Evolutionary conservation across 1,140 invertebrate genomes (phyloP).

Genomic region (Condylostylus longicornis): DNA sequence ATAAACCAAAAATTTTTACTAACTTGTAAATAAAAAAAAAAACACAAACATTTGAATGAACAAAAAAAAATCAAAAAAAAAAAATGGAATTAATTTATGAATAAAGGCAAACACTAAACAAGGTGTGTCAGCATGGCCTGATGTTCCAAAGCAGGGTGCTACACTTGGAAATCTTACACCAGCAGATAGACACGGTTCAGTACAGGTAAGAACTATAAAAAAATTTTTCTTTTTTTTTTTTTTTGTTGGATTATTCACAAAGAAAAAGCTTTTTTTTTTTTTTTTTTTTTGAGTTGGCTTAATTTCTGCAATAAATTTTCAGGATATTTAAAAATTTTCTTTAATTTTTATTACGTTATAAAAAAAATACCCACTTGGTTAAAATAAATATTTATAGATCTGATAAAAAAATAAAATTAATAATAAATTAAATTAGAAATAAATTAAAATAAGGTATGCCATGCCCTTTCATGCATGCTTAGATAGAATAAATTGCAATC

Average conservation of each 20-base stretch:
- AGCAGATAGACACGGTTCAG: conserved; percentile 84
- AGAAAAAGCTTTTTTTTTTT: conserved; percentile 6
- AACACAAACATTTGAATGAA: neutral
- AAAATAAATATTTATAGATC: no score
- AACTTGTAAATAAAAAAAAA: neutral
- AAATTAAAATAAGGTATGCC: no score
- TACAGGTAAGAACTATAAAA: conserved; percentile 75
- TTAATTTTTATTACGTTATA: conserved; percentile 10
- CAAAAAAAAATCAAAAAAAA: conserved; percentile 1
- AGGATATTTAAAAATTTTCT: no score
- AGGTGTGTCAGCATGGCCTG: conserved; percentile 38
- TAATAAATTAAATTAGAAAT: no score
- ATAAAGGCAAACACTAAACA: conserved; percentile 34
- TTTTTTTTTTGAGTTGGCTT: no score
- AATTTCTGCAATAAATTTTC: no score
- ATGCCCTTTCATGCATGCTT: no score
- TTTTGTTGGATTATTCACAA: neutral
- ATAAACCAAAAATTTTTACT: no score
- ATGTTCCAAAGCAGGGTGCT: conserved; percentile 36
- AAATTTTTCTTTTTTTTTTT: conserved; percentile 8
- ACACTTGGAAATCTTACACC: conserved; percentile 63
- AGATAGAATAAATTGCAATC: no score
- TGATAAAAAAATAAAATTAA: no score
- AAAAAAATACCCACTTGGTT: no score
- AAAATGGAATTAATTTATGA: conserved; percentile 2